phyloP scores from a whole-genome alignment of 2,113 vertebrate species.

The Lycaon pictus region DNA sequence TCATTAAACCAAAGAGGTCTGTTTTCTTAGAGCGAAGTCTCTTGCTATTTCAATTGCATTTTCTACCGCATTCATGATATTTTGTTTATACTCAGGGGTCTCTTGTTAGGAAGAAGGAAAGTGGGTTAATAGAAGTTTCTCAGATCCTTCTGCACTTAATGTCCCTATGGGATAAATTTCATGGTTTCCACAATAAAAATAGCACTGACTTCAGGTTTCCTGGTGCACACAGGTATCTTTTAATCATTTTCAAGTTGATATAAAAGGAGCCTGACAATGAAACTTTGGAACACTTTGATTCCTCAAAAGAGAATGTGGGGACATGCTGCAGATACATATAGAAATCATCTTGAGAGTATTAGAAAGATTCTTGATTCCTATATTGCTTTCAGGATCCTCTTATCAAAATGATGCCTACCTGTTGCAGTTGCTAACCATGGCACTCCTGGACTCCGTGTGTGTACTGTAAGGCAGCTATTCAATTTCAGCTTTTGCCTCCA shows the following conservation, averaged over 20 bases:
- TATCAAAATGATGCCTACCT: constrained; percentile 73
- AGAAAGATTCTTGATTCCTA: constrained; percentile 68
- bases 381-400: constrained; percentile 79
- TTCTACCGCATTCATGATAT: constrained; percentile 78
- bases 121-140: constrained; percentile 81
- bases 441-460: constrained; percentile 59
- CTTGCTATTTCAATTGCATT: constrained; percentile 80
- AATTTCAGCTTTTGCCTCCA: constrained; percentile 72
- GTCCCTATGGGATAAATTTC: constrained; percentile 82
- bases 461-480: constrained; percentile 69
- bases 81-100: constrained; percentile 81
- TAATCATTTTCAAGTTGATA: constrained; percentile 89
- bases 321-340: constrained; percentile 79
- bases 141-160: constrained; percentile 80
- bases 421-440: constrained; percentile 76
- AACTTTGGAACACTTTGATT: constrained; percentile 85
- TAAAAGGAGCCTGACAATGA: constrained; percentile 86
- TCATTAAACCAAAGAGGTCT: constrained; percentile 70
- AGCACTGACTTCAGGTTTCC: constrained; percentile 79
- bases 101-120: constrained; percentile 83
- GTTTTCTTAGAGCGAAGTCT: constrained; percentile 71
- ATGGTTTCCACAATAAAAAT: constrained; percentile 85
- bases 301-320: constrained; percentile 83
- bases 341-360: constrained; percentile 84
- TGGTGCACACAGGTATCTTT: constrained; percentile 87